Conservation (phyloP, 2,797 vertebrate genomes). For the Lates japonicus region DNA sequence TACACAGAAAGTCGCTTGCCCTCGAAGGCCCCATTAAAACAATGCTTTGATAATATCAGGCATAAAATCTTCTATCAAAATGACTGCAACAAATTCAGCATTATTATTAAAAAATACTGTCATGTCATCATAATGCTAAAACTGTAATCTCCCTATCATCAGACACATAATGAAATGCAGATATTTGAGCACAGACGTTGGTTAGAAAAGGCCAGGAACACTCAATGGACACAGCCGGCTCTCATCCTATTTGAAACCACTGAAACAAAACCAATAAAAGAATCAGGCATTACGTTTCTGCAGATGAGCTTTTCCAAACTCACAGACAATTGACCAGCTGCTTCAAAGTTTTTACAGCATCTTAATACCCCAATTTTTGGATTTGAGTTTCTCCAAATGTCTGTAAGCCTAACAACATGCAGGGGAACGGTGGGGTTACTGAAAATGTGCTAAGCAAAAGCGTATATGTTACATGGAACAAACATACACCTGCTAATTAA, state of each 20-base stretch:
- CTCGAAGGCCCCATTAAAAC: constrained; percentile 63
- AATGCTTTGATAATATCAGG: constrained; percentile 48
- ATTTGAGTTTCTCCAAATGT: not conserved
- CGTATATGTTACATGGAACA: not conserved
- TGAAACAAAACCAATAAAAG: not conserved
- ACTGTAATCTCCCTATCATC: no score
- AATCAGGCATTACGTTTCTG: not conserved
- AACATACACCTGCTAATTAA: not conserved
- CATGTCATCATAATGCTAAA: no score
- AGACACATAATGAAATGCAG: no score
- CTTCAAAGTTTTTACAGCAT: not conserved
- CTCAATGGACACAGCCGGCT: no score
- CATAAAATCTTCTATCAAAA: constrained; percentile 35
- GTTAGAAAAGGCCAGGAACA: no score
- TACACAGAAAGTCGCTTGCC: constrained; percentile 49
- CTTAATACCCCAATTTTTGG: not conserved
- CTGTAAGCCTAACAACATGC: not conserved
- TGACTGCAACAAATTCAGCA: not conserved
- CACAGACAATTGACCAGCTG: not conserved
- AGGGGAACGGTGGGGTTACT: not conserved
- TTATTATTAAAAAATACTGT: no score
- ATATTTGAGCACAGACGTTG: no score
- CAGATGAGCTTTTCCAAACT: not conserved
- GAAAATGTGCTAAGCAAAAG: not conserved
- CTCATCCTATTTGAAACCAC: not conserved